Base-by-base conservation (phyloP, 1,140 invertebrate species). In the Polypedilum vanderplanki region DNA sequence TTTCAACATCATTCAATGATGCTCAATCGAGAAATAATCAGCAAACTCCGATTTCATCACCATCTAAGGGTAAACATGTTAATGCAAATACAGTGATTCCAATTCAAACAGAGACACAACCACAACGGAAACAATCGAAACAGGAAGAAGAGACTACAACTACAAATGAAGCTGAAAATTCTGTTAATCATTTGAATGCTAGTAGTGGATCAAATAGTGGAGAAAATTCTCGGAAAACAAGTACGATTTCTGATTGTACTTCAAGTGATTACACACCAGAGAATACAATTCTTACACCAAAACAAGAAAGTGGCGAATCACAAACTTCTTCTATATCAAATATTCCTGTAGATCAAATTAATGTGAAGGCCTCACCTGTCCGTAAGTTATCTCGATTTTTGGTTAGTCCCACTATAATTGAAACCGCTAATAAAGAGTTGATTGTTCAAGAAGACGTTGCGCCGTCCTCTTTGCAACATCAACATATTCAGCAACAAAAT, bases 361-460 rank as follows among this genome's bases (percentile, higher is more conserved):
- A 73, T 80, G 80, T 81, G 76, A 77, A 79, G 40, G 76, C 80
- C 77, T 83, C 83, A 75, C 87, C 89, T 74, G 85, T 87, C 76
- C 83, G 90, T 74, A 91, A 92, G 81, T 90, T 93, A 78, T 93
- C 91, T 40, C 84, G 91, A 70, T 93, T 93, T 83, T 84, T 92
- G 80, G 91, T 93, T 74, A 93, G 90, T 82, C 90, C 91, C 65
- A 90, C 92, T 4, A 81, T 89, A 77, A 82, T 86, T 78, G 83
- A 85, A 79, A 82, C 80, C 74, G 81, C 81, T 22, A 70, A 70
- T 22, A 70, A 70, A 20, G 65, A 83, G 76, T 77, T 83, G 57
- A 80, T 82, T 75, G 24, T 82, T 64, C 82, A 81, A 1, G 81
- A 82, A 76, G 79, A 81, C 70, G 80, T 79, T 74, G 78, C 79